phyloP scores from a whole-genome alignment of 2,113 vertebrate species.

The Lutjanus erythropterus region DNA sequence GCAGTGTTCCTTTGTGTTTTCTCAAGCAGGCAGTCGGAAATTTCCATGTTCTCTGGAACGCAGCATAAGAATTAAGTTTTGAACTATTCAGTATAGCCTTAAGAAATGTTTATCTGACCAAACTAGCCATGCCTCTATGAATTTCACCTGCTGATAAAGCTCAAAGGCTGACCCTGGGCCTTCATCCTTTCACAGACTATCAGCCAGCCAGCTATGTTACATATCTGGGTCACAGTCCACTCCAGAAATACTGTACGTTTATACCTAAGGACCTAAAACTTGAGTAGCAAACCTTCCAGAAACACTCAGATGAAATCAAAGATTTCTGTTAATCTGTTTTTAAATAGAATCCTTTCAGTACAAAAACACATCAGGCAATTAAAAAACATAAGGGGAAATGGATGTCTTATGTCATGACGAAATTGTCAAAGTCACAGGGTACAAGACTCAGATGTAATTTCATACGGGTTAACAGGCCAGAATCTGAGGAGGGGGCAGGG shows the following conservation, averaged over 20 bases:
- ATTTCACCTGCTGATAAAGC: constrained; percentile 39
- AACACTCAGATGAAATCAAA: not conserved
- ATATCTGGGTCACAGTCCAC: constrained; percentile 1
- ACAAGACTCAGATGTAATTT: constrained; percentile 52
- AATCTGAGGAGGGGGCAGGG: constrained; percentile 13
- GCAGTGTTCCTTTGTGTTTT: no score
- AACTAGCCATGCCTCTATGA: not conserved
- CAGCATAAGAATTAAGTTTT: no score
- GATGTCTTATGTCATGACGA: not conserved
- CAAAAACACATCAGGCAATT: not conserved
- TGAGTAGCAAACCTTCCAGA: not conserved
- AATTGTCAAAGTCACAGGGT: constrained; percentile 19
- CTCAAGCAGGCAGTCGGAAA: no score
- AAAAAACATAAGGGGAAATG: not conserved
- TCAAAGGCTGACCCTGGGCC: constrained; percentile 10
- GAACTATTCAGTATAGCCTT: no score
- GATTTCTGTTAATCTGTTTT: not conserved
- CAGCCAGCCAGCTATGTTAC: not conserved
- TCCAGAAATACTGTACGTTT: constrained; percentile 37
- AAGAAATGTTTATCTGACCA: no score
- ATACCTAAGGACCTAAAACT: not conserved
- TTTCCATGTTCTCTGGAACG: no score
- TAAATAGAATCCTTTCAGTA: not conserved
- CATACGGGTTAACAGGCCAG: constrained; percentile 43
- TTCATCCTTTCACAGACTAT: constrained; percentile 15